These are phyloP conservation scores for Calyptommatus sinebrachiatus DNA, from an alignment of 2,113 vertebrate species.

Conservation along the genomic window DNA sequence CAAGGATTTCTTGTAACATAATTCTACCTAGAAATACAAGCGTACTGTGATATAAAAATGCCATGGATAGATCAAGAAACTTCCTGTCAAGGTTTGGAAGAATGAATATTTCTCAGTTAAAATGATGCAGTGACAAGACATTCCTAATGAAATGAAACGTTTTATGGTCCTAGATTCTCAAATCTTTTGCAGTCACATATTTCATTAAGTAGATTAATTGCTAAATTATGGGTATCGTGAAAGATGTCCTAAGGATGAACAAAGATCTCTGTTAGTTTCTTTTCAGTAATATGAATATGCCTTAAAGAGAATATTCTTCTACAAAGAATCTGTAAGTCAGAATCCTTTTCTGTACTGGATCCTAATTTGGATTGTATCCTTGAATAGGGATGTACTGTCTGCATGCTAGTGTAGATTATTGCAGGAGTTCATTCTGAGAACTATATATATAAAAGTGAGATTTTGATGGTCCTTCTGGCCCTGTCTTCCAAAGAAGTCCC, in stretches of 20 bases:
- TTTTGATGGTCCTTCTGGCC: no score
- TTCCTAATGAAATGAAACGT: constrained; percentile 42
- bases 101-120: constrained; percentile 39
- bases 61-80: constrained; percentile 41
- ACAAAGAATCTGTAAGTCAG: no score
- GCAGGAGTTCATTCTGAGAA: no score
- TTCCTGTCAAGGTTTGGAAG: constrained; percentile 21
- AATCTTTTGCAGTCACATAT: constrained; percentile 36
- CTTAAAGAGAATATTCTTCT: no score
- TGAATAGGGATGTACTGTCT: no score
- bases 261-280: constrained; percentile 9
- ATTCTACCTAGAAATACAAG: constrained; percentile 37
- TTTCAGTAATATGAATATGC: not conserved
- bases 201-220: constrained; percentile 31
- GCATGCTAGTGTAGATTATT: no score
- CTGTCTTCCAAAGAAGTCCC: no score
- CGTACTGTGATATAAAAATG: constrained; percentile 31
- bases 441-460: no score
- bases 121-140: constrained; percentile 37
- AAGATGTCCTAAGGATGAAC: constrained; percentile 16
- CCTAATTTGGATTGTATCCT: no score
- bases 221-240: constrained; percentile 1
- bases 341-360: no score
- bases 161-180: constrained; percentile 18
- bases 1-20: constrained; percentile 41